A percentile compares a stretch with the other conserved stretches of the same genome.
phyloP scores from a whole-genome alignment of 2,888 invertebrate species.

The Nycteola revayana region DNA sequence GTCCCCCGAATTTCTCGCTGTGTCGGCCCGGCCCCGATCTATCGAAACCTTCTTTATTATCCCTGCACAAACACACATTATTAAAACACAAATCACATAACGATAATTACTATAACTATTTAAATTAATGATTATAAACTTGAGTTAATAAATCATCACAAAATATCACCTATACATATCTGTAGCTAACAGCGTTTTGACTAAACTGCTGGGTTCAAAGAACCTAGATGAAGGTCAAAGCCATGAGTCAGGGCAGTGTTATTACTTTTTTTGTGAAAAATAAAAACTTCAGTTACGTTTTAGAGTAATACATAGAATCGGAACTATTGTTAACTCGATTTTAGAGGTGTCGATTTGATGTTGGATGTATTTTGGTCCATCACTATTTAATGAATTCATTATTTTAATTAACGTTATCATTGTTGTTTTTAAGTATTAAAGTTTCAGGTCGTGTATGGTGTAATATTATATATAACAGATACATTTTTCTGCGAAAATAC shows the following conservation, averaged over 20 bases:
- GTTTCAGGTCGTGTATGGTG: too few species aligned
- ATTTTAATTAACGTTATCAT: too few species aligned
- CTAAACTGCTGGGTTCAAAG: slow-evolving; percentile 58
- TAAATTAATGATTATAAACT: not conserved
- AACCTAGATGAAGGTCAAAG: slow-evolving; percentile 62
- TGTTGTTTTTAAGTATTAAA: too few species aligned
- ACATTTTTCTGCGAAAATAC: too few species aligned
- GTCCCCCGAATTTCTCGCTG: slow-evolving; percentile 64
- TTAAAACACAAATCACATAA: too few species aligned
- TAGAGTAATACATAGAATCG: slow-evolving; percentile 24
- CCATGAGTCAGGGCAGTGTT: slow-evolving; percentile 65
- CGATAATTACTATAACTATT: slow-evolving; percentile 10
- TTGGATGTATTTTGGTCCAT: too few species aligned
- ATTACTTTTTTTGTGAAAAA: slow-evolving; percentile 54
- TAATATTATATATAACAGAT: too few species aligned
- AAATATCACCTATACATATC: slow-evolving; percentile 60
- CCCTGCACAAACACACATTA: slow-evolving; percentile 47
- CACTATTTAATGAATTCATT: too few species aligned
- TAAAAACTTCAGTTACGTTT: slow-evolving; percentile 45
- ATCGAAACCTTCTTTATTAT: slow-evolving; percentile 63
- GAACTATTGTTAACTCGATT: slow-evolving; percentile 24
- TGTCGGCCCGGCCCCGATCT: slow-evolving; percentile 64
- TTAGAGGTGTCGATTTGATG: slow-evolving; percentile 9
- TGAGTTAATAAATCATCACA: slow-evolving; percentile 20
- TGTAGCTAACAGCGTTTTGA: slow-evolving; percentile 36